Base-by-base conservation (phyloP, 1,140 invertebrate species). In the Sitobion miscanthi region DNA sequence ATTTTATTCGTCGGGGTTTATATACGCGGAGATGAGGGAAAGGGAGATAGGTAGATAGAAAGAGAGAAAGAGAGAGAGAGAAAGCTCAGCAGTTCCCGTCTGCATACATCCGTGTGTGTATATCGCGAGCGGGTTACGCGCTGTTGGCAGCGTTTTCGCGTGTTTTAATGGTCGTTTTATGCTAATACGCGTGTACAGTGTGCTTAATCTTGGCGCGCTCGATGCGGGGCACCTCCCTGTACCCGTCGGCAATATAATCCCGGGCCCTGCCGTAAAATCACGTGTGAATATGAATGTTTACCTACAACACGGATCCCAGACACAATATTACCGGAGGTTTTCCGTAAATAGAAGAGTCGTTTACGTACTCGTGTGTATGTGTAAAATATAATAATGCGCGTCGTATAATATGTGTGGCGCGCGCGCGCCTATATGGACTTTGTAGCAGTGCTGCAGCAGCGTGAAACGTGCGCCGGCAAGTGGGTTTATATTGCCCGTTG, bases 271-370 rank as follows among this genome's bases (percentile, higher is more conserved):
- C 45, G 49, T 42, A 83, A 93, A 86, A 86, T 85, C 91, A 93
- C 91, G 91, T 57, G 91, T 93, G 91, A 93, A 93, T 57, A 86
- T 54, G 82, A 93, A 86, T 93, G 91, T 93, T 93, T 93, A 35
- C 91, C n/a, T 42, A 54, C 69, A 54, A 54, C 69, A 45, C 49
- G 57, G 91, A 93, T 93, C 91, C 91, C 91, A 45, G 77, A 92
- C 77, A 92, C 77, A 86, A 93, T 57, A 86, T 85, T 45, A 85
- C 91, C 35, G 77, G 30, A 21, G 62, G 77, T 77, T 92, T 92
- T 35, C 45, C 90, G 77, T 85, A 92, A 92, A 92, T 47, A 77
- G 42, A 69, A 45, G 38, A 77, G 38, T n/a, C 57, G 89, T 54
- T 89, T 89, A 89, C 47, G 49, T 54, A 89, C 35, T 23, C 52